Conservation (phyloP, 2,113 vertebrate genomes). For the Xiphias gladius region DNA sequence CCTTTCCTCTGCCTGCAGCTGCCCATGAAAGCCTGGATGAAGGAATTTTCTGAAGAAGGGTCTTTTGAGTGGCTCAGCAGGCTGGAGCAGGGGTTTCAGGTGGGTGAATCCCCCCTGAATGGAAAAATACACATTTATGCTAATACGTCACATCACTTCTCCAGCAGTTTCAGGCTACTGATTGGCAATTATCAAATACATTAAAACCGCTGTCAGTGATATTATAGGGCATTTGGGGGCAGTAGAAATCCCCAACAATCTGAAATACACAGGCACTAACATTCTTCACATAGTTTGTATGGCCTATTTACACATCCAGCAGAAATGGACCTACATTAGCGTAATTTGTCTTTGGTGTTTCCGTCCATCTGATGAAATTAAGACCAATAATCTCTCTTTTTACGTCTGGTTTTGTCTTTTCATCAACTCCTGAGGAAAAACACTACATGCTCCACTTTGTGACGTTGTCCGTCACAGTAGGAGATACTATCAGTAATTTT, state of each 20-base stretch:
- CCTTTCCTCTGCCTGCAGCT: constrained; percentile 76
- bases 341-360: not conserved
- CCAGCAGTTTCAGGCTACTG: not conserved
- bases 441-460: too few species aligned
- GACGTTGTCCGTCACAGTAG: not conserved
- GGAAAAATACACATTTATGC: not conserved
- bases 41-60: constrained; percentile 64
- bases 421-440: not conserved
- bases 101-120: constrained; percentile 53
- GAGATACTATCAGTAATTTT: not conserved
- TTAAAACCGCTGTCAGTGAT: not conserved
- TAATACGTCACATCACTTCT: not conserved
- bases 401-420: not conserved
- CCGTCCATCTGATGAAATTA: not conserved
- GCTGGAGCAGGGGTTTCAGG: constrained; percentile 87
- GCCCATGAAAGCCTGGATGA: constrained; percentile 88
- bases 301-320: too few species aligned
- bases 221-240: not conserved
- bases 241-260: not conserved
- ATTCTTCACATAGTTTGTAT: not conserved
- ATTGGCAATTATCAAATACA: not conserved
- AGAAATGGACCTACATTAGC: too few species aligned
- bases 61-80: constrained; percentile 90
- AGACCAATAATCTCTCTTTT: not conserved
- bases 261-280: not conserved